A percentile compares a stretch with the other conserved stretches of the same genome.
These are phyloP conservation scores for Gastracanthus pulcherrimus DNA, from an alignment of 2,888 invertebrate genomes.

Conservation along the genomic window DNA sequence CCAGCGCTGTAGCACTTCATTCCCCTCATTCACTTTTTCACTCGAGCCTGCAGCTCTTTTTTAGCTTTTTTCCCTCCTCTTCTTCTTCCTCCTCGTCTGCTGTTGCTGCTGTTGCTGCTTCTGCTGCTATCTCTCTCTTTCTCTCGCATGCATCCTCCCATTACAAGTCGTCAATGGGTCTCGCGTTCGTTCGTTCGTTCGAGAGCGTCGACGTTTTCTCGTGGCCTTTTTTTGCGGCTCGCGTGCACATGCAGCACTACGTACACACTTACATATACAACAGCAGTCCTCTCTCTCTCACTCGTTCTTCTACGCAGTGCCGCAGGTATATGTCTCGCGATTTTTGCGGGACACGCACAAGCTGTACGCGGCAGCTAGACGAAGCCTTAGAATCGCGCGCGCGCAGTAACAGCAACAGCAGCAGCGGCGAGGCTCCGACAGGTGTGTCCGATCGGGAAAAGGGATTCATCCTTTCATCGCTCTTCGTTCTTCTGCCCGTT, in stretches of 20 bases:
- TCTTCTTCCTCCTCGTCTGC: no score
- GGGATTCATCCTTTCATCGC: slow-evolving; percentile 50
- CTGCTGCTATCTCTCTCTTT: no score
- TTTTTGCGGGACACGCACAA: slow-evolving; percentile 14
- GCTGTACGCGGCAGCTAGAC: slow-evolving; percentile 23
- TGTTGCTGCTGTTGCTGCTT: no score
- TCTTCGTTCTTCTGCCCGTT: slow-evolving; percentile 12
- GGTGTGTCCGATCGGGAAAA: slow-evolving; percentile 51
- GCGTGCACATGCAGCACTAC: background rate
- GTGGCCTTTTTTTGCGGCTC: background rate
- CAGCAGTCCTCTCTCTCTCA: background rate
- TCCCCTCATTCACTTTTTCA: slow-evolving; percentile 12
- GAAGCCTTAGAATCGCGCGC: slow-evolving; percentile 25
- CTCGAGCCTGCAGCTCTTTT: background rate
- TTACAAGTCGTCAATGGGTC: slow-evolving; percentile 42
- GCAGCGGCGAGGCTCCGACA: slow-evolving; percentile 40
- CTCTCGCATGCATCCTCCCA: slow-evolving; percentile 20
- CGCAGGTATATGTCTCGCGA: slow-evolving; percentile 9
- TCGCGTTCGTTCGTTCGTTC: slow-evolving; percentile 3
- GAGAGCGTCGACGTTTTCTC: slow-evolving; percentile 23
- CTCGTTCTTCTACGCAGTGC: background rate
- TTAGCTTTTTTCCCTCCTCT: background rate
- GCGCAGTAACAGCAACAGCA: background rate
- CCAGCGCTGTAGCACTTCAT: no score
- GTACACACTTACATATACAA: background rate